Percentiles rank a stretch among this genome's conserved stretches.
These are phyloP conservation scores for Turritopsis rubra DNA, from an alignment of 30 jellyfish, hydroid and myxozoan genomes.

Conservation along the genomic window DNA sequence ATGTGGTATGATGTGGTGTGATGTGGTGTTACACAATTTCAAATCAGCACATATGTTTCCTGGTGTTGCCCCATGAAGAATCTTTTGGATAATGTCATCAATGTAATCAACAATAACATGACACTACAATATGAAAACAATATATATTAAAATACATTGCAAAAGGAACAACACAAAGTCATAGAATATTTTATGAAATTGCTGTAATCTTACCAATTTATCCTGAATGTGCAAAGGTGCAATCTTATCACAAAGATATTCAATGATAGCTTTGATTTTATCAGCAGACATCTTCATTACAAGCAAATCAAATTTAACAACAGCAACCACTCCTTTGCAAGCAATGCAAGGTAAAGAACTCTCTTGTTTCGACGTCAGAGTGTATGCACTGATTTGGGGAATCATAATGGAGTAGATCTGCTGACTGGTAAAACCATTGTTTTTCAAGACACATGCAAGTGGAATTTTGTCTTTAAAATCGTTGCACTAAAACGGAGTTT, in stretches of 20 bases:
- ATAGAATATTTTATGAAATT: background rate
- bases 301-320: constrained; percentile 8
- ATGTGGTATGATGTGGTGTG: background rate
- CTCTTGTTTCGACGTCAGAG: background rate
- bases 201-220: background rate
- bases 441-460: background rate
- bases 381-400: background rate
- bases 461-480: background rate
- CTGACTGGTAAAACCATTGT: background rate
- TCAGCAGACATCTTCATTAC: constrained; percentile 2
- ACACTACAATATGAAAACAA: background rate
- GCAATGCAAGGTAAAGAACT: background rate
- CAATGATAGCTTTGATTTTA: background rate
- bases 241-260: background rate
- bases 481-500: background rate
- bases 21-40: background rate
- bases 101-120: constrained; percentile 14
- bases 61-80: background rate
- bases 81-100: background rate
- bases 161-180: background rate
- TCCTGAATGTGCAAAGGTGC: constrained; percentile 5
- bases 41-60: background rate
- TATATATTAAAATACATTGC: background rate
- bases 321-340: background rate
- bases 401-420: background rate